phyloP scores from a whole-genome alignment of 2,797 vertebrate genomes.

The Anniella stebbinsi region DNA sequence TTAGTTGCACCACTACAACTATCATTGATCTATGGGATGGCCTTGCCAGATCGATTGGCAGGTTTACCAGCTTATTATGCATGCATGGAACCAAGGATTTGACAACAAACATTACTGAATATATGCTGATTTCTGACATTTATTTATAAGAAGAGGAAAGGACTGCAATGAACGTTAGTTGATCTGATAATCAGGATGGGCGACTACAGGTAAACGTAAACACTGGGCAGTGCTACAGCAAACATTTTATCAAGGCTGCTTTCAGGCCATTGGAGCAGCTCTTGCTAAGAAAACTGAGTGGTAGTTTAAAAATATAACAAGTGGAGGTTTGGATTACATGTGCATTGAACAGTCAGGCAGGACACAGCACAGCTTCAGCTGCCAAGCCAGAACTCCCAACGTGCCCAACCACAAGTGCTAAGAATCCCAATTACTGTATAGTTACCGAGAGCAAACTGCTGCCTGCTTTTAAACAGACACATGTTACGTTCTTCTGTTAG shows the following conservation, averaged over 20 bases:
- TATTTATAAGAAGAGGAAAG: constrained; percentile 31
- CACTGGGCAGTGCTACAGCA: not conserved
- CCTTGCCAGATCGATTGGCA: not conserved
- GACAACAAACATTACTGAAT: constrained; percentile 52
- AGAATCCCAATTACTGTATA: constrained; percentile 22
- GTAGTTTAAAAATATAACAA: constrained; percentile 11
- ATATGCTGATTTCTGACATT: not conserved
- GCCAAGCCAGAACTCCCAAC: constrained; percentile 40
- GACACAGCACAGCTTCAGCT: constrained; percentile 19
- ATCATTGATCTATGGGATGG: not conserved
- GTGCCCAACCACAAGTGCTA: constrained; percentile 26
- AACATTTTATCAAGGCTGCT: constrained; percentile 37
- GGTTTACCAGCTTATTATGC: constrained; percentile 49
- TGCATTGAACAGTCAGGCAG: constrained; percentile 29
- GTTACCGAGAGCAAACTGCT: constrained; percentile 34
- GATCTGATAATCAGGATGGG: not conserved
- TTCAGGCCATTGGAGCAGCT: not conserved
- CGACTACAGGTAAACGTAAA: constrained; percentile 6
- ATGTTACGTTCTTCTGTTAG: constrained; percentile 20
- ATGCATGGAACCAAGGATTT: constrained; percentile 40
- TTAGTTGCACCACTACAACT: not conserved
- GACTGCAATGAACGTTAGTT: constrained; percentile 29
- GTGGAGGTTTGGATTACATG: constrained; percentile 45
- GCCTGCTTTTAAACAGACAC: constrained; percentile 29
- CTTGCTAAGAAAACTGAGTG: constrained; percentile 20